Base-by-base conservation (phyloP, 2,113 vertebrate genomes). In the Notiomystis cincta region DNA sequence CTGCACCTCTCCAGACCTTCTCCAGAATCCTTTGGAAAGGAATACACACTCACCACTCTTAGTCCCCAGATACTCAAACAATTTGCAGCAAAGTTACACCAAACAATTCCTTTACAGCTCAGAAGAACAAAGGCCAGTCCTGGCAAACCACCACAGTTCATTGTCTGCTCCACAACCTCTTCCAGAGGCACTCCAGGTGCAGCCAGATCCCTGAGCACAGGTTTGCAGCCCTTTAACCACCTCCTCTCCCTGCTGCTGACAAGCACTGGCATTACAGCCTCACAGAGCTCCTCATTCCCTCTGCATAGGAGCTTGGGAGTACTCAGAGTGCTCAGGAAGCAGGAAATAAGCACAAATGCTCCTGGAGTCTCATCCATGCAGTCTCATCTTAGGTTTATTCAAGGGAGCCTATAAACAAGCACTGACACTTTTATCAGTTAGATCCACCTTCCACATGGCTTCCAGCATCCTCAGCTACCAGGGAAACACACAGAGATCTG, bases 371-470 rank as follows among this genome's bases (percentile, higher is more conserved):
- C 13, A 60, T 11, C 51, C 56, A 25, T 0, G 2, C 1, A 21
- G 47, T 28, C 22, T 33, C 23, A 27, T 27, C 35, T 33, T 7
- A 35, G 20, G 8, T 38, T 64, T n/a, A 38, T 15, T 40, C 2
- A 13, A 69, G 66, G 45, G 30, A 27, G 23, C 25, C 62, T 30
- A 42, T 21, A 40, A 57, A 31, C 30, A 31, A 64, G 23, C 66
- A 51, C 27, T 24, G 48, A 57, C 53, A 20, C 61, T 21, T 30
- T 12, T 10, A 30, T 5, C 2, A 3, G 18, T n/a, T 4, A 31
- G 13, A 61, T 1, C 2, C 1, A 50, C 0, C 30, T 73, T 45
- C 33, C 70, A 56, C 20, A 27, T 0, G 12, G 35, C 48, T 60
- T 54, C 30, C 81, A 48, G 75, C 75, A 66, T 16, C 53, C 57